These are phyloP conservation scores for Pygoscelis antarcticus DNA, from an alignment of 2,113 vertebrate genomes.

Conservation along the genomic window DNA sequence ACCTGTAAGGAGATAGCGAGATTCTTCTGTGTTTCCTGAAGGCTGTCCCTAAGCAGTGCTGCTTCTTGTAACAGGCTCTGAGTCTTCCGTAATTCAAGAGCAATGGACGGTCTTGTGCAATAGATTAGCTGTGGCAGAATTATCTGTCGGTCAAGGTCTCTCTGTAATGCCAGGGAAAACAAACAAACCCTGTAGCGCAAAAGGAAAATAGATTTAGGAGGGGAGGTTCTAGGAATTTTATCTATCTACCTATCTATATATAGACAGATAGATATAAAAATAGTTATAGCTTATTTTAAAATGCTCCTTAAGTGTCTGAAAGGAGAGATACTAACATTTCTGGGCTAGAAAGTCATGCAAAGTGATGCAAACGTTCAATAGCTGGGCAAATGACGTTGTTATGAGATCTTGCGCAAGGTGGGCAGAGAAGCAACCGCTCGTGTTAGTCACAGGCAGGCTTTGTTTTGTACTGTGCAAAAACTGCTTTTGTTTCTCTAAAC, in stretches of 20 bases:
- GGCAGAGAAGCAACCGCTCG: neutral
- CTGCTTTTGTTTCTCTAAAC: neutral
- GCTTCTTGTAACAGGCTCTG: conserved; percentile 7
- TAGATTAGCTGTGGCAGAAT: conserved; percentile 1
- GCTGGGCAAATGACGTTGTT: neutral
- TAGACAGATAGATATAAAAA: neutral
- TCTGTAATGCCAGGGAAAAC: neutral
- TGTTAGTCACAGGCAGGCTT: neutral
- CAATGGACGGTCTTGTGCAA: neutral
- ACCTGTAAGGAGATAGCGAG: neutral
- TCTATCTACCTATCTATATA: neutral
- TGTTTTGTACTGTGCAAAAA: neutral
- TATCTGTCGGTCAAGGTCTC: conserved; percentile 28
- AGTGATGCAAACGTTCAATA: neutral
- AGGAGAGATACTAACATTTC: neutral
- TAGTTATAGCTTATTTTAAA: neutral
- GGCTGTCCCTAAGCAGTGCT: neutral
- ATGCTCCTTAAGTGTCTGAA: neutral
- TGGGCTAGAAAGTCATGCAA: neutral
- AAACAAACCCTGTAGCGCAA: neutral
- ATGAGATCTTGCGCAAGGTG: neutral
- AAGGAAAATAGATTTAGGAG: neutral
- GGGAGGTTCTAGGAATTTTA: neutral
- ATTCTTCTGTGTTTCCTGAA: neutral
- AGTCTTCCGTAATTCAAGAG: neutral